Evolutionary conservation across 37 sponge, comb jelly and placozoan species (phyloP), one percentile per base, ranked within the genome.

Genomic region (Trichoplax adhaerens): DNA sequence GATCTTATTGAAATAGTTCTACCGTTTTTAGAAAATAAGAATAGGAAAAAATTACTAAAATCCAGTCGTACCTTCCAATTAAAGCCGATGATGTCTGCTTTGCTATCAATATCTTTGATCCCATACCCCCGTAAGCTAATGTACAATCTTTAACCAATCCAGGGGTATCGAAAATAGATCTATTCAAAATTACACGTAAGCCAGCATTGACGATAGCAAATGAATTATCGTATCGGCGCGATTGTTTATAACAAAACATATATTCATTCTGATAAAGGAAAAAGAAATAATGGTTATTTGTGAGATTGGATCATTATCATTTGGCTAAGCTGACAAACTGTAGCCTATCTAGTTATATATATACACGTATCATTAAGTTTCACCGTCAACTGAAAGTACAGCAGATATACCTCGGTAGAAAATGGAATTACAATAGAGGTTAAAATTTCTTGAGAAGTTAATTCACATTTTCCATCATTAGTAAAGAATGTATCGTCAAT

Each of bases 201-300:
- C 84, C 84, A 58, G 81, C 76, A 73, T 84, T 91, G 10, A 91
- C 92, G 8, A 91, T 86, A 53, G 92, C 84, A 66, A 86, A 81
- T 57, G 83, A 84, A 68, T 86, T 85, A 12, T 86, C 87, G 65
- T 83, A 68, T 53, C 92, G 65, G 49, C 80, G 62, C 1, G 92
- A 59, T 66, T 86, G 87, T 72, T 91, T 91, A 81, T 81, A 91
- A 5, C 81, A 76, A 0, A 62, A 64, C 57, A 91, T 57, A 72
- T 77, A 78, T 72, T 91, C 88, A 73, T 76, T 48, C 89, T 88
- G 64, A 29, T 29, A 29, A 29, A 29, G 29, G 29, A 29, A 29
- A 29, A 29, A 29, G 29, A 29, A 29, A 29, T 29, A 29, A 29
- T 29, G 29, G 29, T 29, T 29, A 29, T 29, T 29, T 29, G 29